Conservation (phyloP, 1,140 invertebrate species). For the Drosophila orena region DNA sequence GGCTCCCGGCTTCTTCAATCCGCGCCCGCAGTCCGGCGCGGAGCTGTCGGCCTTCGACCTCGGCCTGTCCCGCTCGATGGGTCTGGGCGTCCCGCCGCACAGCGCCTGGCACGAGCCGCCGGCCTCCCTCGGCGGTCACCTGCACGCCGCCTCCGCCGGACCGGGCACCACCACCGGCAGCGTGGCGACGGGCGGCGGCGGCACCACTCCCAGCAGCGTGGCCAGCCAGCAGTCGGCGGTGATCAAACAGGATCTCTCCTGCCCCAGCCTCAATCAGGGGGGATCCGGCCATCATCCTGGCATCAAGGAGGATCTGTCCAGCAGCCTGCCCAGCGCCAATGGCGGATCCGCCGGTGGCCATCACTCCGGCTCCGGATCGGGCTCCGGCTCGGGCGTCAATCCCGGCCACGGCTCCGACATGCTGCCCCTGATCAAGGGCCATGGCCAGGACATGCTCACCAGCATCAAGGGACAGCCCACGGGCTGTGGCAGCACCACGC, state of each 20-base stretch:
- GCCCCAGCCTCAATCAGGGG: conserved; percentile 66
- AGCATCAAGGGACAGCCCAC: conserved; percentile 77
- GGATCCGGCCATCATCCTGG: conserved; percentile 64
- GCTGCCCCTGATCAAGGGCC: conserved; percentile 68
- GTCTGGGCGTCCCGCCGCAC: conserved; percentile 88
- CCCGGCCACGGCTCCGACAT: conserved; percentile 79
- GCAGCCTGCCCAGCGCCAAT: conserved; percentile 83
- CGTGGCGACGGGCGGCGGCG: conserved; percentile 73
- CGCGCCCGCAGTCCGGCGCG: conserved; percentile 83
- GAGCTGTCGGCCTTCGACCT: conserved; percentile 86
- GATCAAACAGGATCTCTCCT: conserved; percentile 80
- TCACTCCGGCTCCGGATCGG: conserved; percentile 73
- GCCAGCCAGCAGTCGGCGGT: conserved; percentile 81
- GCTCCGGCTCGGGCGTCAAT: conserved; percentile 39
- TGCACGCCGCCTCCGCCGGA: conserved; percentile 80
- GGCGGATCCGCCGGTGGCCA: conserved; percentile 70
- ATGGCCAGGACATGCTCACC: conserved; percentile 84
- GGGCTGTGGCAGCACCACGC: conserved; percentile 87
- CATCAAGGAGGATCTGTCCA: conserved; percentile 84
- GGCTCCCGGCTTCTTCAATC: conserved; percentile 84
- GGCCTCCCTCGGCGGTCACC: conserved; percentile 81
- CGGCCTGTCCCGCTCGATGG: conserved; percentile 88
- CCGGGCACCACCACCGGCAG: conserved; percentile 71
- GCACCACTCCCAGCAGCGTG: conserved; percentile 83
- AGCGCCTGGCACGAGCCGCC: conserved; percentile 89